These are phyloP conservation scores for Agapornis canus DNA, from an alignment of 2,797 vertebrate genomes.

Conservation along the genomic window DNA sequence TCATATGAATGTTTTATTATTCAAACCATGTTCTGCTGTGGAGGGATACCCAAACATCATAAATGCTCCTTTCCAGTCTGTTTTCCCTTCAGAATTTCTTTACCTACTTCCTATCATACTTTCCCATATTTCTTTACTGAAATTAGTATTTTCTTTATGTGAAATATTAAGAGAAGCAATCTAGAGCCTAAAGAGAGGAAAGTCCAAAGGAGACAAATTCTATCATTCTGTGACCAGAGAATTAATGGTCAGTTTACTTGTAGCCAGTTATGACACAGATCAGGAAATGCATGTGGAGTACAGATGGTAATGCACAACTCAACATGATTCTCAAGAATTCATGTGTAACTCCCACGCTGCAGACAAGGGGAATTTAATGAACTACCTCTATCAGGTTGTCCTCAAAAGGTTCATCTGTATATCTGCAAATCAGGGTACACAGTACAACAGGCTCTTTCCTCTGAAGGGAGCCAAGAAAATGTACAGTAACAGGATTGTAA, in stretches of 20 bases:
- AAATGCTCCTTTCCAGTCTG: background rate
- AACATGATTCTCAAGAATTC: background rate
- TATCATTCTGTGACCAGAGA: background rate
- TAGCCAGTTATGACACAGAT: background rate
- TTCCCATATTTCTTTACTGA: background rate
- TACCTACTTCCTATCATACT: background rate
- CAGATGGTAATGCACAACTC: background rate
- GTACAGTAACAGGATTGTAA: background rate
- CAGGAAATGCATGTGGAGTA: background rate
- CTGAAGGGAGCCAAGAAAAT: background rate
- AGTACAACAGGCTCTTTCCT: background rate
- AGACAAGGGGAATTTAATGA: background rate
- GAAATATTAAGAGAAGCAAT: background rate
- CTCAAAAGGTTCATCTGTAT: accelerated
- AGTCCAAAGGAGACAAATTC: background rate
- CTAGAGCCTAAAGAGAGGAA: background rate
- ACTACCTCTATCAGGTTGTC: background rate
- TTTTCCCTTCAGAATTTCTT: background rate
- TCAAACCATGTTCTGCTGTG: background rate
- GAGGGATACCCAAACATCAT: background rate
- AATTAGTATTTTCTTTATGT: background rate
- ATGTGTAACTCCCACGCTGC: accelerated
- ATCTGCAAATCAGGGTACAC: accelerated
- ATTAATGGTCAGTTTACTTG: background rate
- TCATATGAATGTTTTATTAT: background rate